A percentile compares a stretch with the other conserved stretches of the same genome.
These are phyloP conservation scores for Thinocorus orbignyianus DNA, from an alignment of 2,113 vertebrate species.

Conservation along the genomic window DNA sequence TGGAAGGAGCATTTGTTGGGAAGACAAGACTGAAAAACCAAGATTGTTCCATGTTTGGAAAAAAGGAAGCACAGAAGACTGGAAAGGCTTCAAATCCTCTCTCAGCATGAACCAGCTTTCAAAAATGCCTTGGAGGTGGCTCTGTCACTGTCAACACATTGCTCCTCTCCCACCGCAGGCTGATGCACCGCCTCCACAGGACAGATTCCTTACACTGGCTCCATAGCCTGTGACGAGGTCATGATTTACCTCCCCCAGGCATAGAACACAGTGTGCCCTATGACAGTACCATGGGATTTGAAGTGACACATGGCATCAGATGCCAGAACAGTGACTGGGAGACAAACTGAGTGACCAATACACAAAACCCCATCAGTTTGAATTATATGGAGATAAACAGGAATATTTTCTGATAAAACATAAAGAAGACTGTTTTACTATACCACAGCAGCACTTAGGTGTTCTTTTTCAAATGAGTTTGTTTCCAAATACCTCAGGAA, in stretches of 20 bases:
- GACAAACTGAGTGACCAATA: not conserved
- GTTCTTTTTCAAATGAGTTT: not conserved
- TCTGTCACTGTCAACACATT: not conserved
- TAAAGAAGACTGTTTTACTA: not conserved
- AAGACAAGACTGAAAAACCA: not conserved
- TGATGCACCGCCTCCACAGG: fast-evolving
- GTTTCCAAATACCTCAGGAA: not conserved
- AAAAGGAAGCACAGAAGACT: not conserved
- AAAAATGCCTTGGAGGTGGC: fast-evolving
- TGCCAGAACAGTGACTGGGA: not conserved
- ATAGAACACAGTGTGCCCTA: fast-evolving
- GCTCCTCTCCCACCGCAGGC: not conserved
- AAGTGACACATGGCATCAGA: not conserved
- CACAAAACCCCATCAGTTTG: not conserved
- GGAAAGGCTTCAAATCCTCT: not conserved
- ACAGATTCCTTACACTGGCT: not conserved
- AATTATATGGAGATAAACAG: not conserved
- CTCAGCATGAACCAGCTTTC: not conserved
- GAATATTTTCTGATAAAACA: not conserved
- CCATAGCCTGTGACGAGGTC: fast-evolving
- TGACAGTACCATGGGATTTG: fast-evolving
- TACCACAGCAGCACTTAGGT: not conserved
- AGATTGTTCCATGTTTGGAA: not conserved
- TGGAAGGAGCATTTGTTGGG: not conserved
- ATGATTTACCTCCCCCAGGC: not conserved